Conservation (phyloP, 2,888 invertebrate genomes). For the Lymantria monacha region DNA sequence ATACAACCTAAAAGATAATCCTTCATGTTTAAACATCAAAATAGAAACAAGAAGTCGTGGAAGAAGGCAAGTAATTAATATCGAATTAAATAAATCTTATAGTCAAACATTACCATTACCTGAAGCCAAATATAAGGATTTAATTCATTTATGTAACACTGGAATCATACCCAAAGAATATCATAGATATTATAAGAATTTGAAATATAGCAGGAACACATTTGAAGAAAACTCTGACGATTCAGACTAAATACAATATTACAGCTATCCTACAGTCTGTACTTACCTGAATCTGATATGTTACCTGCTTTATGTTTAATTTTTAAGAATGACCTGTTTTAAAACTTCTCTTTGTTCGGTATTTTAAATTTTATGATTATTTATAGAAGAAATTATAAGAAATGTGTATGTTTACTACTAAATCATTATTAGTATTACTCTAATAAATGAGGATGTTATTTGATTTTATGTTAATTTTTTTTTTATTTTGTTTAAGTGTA, state of each 20-base stretch:
- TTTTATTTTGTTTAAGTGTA: too few species aligned
- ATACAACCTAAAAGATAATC: not conserved
- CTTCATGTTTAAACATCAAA: not conserved
- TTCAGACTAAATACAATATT: not conserved
- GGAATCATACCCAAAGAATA: not conserved
- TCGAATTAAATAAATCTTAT: not conserved
- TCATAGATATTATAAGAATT: not conserved
- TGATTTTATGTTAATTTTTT: too few species aligned
- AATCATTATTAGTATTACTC: not conserved
- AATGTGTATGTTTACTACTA: too few species aligned
- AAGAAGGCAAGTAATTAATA: not conserved
- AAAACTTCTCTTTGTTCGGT: too few species aligned
- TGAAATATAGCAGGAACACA: not conserved
- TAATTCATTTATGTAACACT: not conserved
- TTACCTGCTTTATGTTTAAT: too few species aligned
- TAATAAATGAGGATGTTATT: too few species aligned
- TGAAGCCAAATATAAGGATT: constrained; percentile 1
- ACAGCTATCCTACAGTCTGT: too few species aligned
- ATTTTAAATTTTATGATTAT: too few species aligned
- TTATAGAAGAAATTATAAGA: too few species aligned
- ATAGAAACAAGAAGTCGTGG: not conserved
- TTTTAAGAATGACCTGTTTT: too few species aligned
- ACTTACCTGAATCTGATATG: too few species aligned
- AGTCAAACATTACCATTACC: not conserved
- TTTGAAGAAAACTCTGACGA: not conserved